phyloP scores from a whole-genome alignment of 1,140 invertebrate genomes.

The Stegodyphus mimosarum region DNA sequence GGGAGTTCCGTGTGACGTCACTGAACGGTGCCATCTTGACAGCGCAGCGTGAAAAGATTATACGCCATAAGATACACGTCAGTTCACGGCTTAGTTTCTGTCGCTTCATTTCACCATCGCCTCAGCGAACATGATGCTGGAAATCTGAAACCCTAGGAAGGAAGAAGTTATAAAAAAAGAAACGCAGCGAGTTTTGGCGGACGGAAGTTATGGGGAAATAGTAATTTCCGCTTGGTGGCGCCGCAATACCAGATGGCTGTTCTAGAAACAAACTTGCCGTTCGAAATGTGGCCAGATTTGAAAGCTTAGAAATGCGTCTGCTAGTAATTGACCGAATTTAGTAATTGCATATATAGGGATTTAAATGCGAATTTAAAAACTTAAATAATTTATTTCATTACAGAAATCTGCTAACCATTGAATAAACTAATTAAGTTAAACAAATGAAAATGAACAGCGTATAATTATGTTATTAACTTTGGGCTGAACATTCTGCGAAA shows the following conservation, averaged over 20 bases:
- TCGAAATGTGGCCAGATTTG: not conserved
- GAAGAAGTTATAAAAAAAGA: slow-evolving; percentile 16
- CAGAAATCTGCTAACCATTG: too few species aligned
- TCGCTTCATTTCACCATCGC: not conserved
- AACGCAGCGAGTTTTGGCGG: slow-evolving; percentile 1
- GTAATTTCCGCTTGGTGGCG: slow-evolving; percentile 38
- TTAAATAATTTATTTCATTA: too few species aligned
- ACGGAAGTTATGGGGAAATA: slow-evolving; percentile 56
- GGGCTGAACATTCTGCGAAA: too few species aligned
- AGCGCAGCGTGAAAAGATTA: slow-evolving; percentile 18
- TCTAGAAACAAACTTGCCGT: not conserved
- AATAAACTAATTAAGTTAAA: too few species aligned
- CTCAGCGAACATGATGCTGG: not conserved
- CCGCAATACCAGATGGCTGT: not conserved
- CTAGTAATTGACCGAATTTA: too few species aligned
- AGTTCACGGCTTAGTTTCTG: slow-evolving; percentile 16
- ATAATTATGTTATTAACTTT: too few species aligned
- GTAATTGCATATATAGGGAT: too few species aligned
- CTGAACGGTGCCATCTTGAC: not conserved
- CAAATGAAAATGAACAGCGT: too few species aligned
- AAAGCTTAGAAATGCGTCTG: too few species aligned
- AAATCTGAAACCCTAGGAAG: slow-evolving; percentile 48
- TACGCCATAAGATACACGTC: slow-evolving; percentile 22
- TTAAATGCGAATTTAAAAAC: too few species aligned
- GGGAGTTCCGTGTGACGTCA: not conserved